Evolutionary conservation across 2,797 vertebrate species (phyloP), one percentile per base, ranked within the genome.

Genomic region (Tinamus major): DNA sequence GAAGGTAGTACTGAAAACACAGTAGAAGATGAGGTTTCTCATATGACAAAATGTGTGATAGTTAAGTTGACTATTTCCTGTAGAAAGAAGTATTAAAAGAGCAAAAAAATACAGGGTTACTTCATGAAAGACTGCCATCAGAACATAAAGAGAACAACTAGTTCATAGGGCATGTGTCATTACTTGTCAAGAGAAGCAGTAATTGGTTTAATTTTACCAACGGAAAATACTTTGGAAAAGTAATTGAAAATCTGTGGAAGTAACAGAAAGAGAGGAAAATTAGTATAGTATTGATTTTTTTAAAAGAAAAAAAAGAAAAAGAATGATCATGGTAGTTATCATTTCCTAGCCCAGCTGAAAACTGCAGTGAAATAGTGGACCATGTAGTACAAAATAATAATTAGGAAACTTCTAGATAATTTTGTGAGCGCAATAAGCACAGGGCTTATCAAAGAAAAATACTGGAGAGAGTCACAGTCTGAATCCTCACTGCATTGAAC

Each of bases 151-250:
- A 53, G 17, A 53, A 17, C 39, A 24, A 29, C 3, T n/a, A 55
- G 69, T 87, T 89, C 76, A 75, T 5, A 80, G 33, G 49, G 20
- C 23, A 78, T 61, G 4, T 83, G 79, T 48, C 81, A 83, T 83
- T 92, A 61, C 41, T 61, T 89, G 62, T 71, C 48, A 71, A 78
- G 56, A 83, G 74, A 58, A 87, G 10, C 69, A 75, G 37, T 80
- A 93, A 79, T 46, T 61, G 27, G 26, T 78, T 83, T 80, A 92
- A 91, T 93, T 92, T 92, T 85, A 61, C 68, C 17, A 16, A 74
- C 75, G 62, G 80, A 75, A 90, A 91, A 70, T 79, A 71, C 37
- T 87, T 87, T 2, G 2, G 49, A 83, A 89, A 87, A 89, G 62
- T 91, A 91, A 85, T 75, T 78, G 56, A 85, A 93, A 94, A 92